phyloP scores from a whole-genome alignment of 2,888 invertebrate genomes.

The Tipula helvola region DNA sequence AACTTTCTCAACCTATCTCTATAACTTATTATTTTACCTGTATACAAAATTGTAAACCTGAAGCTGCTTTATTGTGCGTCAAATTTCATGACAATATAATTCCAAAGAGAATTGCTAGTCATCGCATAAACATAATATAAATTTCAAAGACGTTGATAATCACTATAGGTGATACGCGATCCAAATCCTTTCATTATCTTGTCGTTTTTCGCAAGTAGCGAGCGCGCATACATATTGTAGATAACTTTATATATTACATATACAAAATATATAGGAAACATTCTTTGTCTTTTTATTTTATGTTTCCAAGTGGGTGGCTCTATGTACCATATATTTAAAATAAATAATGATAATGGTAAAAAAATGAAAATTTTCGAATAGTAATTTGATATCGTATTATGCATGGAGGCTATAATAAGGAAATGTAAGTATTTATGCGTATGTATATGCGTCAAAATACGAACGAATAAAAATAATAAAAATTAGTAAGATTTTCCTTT shows the following conservation, averaged over 20 bases:
- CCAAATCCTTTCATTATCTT: neutral
- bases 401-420: neutral
- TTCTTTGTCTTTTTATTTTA: neutral
- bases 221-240: neutral
- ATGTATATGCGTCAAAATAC: neutral
- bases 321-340: neutral
- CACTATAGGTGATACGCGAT: neutral
- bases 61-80: neutral
- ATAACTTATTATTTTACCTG: too few relatives aligned
- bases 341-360: neutral
- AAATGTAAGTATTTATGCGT: neutral
- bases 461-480: neutral
- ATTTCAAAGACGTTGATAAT: neutral
- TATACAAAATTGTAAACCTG: neutral
- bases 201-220: neutral
- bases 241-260: neutral
- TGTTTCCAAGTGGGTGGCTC: neutral
- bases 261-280: neutral
- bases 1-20: too few relatives aligned
- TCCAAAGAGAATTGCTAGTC: neutral
- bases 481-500: neutral
- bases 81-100: neutral
- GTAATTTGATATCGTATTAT: neutral
- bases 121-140: neutral
- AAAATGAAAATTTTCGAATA: neutral